A percentile compares a stretch with the other conserved stretches of the same genome.
phyloP scores from a whole-genome alignment of 2,113 vertebrate genomes.

The Psilopsiagon aymara region DNA sequence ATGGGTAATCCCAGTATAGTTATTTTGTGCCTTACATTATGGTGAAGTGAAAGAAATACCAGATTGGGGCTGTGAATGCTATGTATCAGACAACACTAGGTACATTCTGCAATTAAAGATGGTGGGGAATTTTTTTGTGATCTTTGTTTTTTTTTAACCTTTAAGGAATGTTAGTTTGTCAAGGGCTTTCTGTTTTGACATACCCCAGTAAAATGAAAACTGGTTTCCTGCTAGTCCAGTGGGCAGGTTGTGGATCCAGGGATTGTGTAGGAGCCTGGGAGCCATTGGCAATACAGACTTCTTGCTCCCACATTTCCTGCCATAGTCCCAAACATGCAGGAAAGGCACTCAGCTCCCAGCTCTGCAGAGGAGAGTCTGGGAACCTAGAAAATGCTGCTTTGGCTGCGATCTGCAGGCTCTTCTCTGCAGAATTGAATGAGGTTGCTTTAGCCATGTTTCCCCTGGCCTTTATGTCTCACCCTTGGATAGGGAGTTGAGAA shows the following conservation, averaged over 20 bases:
- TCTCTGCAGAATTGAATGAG: not conserved
- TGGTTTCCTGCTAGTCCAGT: not conserved
- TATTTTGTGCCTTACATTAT: not conserved
- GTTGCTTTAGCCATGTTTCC: not conserved
- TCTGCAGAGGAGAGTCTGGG: not conserved
- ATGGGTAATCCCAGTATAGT: not conserved
- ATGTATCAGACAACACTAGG: not conserved
- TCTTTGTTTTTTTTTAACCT: not conserved
- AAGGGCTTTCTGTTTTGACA: not conserved
- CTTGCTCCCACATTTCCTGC: not conserved
- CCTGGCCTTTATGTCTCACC: not conserved
- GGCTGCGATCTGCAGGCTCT: not conserved
- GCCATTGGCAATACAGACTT: not conserved
- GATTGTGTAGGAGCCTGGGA: not conserved
- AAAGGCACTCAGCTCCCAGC: not conserved
- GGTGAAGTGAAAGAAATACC: not conserved
- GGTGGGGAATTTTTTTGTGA: not conserved
- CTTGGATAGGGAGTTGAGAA: not conserved
- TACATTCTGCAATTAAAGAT: not conserved
- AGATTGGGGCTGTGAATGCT: not conserved
- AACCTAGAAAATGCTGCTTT: not conserved
- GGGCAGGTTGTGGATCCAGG: not conserved
- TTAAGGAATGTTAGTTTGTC: not conserved
- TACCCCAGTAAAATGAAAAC: not conserved
- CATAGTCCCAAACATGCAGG: not conserved